A percentile compares a stretch with the other conserved stretches of the same genome.
Conservation (phyloP, 2,797 vertebrate genomes). For the Vultur gryphus region DNA sequence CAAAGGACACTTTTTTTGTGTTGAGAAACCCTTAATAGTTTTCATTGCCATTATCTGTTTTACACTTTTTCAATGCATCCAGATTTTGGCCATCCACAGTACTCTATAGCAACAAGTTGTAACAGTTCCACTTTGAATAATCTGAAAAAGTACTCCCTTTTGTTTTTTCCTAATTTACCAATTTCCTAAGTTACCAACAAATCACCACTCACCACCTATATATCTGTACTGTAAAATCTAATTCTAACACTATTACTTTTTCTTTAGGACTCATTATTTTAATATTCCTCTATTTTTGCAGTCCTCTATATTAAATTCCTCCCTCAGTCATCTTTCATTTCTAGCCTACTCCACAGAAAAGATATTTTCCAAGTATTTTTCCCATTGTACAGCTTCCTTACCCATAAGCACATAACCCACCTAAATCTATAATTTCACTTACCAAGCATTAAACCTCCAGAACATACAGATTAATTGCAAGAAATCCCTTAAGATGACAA, state of each 20-base stretch:
- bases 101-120: not conserved
- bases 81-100: not conserved
- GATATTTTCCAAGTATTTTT: not conserved
- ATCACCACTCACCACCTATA: not conserved
- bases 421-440: not conserved
- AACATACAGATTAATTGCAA: not conserved
- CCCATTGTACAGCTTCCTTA: not conserved
- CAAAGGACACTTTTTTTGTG: rapidly evolving
- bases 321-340: not conserved
- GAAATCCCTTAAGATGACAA: not conserved
- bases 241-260: not conserved
- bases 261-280: not conserved
- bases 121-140: not conserved
- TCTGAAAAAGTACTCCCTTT: not conserved
- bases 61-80: not conserved
- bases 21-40: not conserved
- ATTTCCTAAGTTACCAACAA: not conserved
- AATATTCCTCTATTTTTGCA: not conserved
- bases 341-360: not conserved
- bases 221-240: not conserved
- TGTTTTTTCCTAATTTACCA: not conserved
- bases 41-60: not conserved
- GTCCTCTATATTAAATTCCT: not conserved
- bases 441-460: not conserved
- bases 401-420: not conserved